phyloP scores from a whole-genome alignment of 2,797 vertebrate species.

The Enteromius radiatus region DNA sequence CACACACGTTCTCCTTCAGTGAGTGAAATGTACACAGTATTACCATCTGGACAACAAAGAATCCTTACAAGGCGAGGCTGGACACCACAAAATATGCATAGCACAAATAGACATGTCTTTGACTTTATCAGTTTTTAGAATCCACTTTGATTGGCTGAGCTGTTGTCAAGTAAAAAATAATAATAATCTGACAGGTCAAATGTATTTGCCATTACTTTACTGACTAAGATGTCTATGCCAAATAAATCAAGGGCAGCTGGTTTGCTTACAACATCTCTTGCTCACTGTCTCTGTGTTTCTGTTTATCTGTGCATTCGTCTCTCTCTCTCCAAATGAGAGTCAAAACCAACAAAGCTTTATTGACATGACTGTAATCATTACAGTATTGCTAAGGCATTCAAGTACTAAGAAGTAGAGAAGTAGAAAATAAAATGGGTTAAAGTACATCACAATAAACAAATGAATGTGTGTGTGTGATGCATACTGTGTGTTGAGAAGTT shows the following conservation, averaged over 20 bases:
- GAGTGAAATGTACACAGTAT: constrained; percentile 46
- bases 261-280: constrained; percentile 25
- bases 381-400: constrained; percentile 23
- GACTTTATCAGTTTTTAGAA: background rate
- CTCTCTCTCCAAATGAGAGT: background rate
- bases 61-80: constrained; percentile 34
- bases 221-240: background rate
- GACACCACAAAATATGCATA: constrained; percentile 32
- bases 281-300: constrained; percentile 23
- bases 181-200: background rate
- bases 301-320: background rate
- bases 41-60: constrained; percentile 52
- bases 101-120: background rate
- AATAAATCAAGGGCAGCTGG: constrained; percentile 27
- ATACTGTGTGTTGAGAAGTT: background rate
- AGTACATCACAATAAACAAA: background rate
- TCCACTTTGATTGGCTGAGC: constrained; percentile 6
- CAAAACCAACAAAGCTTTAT: constrained; percentile 7
- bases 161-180: background rate
- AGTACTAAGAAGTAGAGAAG: background rate
- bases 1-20: constrained; percentile 45
- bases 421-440: background rate
- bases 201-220: background rate
- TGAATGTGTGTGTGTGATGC: background rate
- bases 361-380: constrained; percentile 14